phyloP scores from a whole-genome alignment of 2,113 vertebrate species.

The Dipodomys ordii region DNA sequence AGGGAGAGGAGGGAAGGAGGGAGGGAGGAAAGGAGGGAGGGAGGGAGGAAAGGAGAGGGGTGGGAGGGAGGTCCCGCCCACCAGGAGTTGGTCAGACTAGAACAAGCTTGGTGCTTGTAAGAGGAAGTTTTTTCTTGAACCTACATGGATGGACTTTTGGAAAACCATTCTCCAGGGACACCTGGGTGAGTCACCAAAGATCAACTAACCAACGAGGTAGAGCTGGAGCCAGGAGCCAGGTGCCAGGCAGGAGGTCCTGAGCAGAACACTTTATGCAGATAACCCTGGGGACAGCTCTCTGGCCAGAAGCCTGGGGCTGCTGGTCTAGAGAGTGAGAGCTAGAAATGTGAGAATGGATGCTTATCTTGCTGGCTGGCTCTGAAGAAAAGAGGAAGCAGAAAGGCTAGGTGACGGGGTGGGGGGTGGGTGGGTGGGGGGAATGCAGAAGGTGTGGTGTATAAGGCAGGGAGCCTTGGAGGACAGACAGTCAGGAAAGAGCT shows the following conservation, averaged over 20 bases:
- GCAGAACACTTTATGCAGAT: neutral
- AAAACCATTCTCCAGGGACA: slow-evolving; percentile 16
- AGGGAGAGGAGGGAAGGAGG: no score
- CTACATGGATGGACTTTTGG: neutral
- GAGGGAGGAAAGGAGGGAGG: no score
- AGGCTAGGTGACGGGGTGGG: no score
- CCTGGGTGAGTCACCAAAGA: slow-evolving; percentile 17
- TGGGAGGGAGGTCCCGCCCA: no score
- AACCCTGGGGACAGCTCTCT: neutral
- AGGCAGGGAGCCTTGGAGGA: neutral
- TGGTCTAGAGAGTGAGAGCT: neutral
- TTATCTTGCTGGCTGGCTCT: neutral
- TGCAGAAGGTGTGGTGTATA: neutral
- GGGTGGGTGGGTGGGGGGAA: no score
- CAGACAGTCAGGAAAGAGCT: neutral
- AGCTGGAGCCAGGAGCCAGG: neutral
- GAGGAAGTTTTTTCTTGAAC: slow-evolving; percentile 18
- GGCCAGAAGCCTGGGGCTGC: neutral
- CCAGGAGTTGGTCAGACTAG: neutral
- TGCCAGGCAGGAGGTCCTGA: neutral
- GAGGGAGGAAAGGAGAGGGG: neutral
- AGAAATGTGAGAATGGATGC: neutral
- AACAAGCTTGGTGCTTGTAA: neutral
- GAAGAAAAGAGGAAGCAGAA: neutral
- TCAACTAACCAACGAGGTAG: neutral